Conservation (phyloP, 1,140 invertebrate genomes). For the Yoshiicerus persimilis region DNA sequence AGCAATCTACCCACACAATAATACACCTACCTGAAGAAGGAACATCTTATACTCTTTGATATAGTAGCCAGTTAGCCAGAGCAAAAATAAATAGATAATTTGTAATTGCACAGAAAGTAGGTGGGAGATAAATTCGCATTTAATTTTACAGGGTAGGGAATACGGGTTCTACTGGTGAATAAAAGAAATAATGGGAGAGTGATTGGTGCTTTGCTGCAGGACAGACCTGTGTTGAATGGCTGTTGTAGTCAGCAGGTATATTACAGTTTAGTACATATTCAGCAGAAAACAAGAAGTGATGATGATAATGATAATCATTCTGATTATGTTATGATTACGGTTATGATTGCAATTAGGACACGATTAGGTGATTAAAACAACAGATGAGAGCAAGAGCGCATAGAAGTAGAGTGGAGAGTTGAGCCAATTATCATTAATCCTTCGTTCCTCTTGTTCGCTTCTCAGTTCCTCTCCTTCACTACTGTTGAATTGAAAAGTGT, state of each 20-base stretch:
- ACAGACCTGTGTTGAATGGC: neutral
- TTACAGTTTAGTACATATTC: neutral
- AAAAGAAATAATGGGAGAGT: neutral
- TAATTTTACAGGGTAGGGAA: neutral
- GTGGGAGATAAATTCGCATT: neutral
- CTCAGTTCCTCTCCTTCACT: neutral
- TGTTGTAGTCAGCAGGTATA: neutral
- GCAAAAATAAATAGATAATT: neutral
- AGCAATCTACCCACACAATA: too few species aligned
- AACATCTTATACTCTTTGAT: neutral
- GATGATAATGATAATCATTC: slow-evolving; percentile 19
- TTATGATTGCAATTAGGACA: slow-evolving; percentile 30
- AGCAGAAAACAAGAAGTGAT: neutral
- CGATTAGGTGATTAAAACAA: slow-evolving; percentile 29
- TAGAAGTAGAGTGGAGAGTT: neutral
- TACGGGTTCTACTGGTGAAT: neutral
- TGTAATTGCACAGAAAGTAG: neutral
- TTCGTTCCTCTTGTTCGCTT: neutral
- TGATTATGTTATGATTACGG: slow-evolving; percentile 28
- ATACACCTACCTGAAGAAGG: neutral
- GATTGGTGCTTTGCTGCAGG: neutral
- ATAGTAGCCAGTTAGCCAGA: neutral
- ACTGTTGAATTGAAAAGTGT: neutral
- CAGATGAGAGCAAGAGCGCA: neutral
- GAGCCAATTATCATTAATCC: slow-evolving; percentile 15